These are phyloP conservation scores for Hydrozoanthus tunicans DNA, from an alignment of 64 coral and sea anemone genomes.

Conservation along the genomic window DNA sequence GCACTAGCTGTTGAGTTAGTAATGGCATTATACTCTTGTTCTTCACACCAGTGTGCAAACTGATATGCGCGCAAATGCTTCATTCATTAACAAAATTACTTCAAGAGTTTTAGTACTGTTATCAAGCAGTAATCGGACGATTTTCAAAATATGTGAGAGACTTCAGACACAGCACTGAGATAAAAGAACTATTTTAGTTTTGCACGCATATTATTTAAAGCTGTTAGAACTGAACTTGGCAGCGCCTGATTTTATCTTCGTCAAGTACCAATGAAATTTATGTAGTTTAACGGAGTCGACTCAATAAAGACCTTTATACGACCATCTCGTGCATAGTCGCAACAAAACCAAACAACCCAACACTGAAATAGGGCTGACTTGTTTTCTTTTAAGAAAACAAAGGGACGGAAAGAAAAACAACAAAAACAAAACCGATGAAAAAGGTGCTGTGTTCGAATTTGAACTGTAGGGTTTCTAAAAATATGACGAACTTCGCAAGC, in stretches of 20 bases:
- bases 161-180: background rate
- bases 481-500: background rate
- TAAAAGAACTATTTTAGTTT: conserved; percentile 40
- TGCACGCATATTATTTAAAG: background rate
- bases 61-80: too few relatives aligned
- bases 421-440: background rate
- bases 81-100: too few relatives aligned
- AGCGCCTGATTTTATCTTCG: conserved; percentile 26
- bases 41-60: too few relatives aligned
- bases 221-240: conserved; percentile 16
- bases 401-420: background rate
- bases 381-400: conserved; percentile 16
- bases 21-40: too few relatives aligned
- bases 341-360: background rate
- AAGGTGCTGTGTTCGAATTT: background rate
- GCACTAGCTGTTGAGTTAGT: too few relatives aligned
- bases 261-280: conserved; percentile 41
- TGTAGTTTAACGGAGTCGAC: background rate
- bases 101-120: background rate
- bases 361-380: background rate
- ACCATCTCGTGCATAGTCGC: background rate
- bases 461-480: background rate
- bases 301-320: background rate
- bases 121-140: background rate
- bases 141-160: too few relatives aligned